Evolutionary conservation across 2,113 vertebrate genomes (phyloP), one percentile per base, ranked within the genome.

Genomic region (Ptyas mucosa): DNA sequence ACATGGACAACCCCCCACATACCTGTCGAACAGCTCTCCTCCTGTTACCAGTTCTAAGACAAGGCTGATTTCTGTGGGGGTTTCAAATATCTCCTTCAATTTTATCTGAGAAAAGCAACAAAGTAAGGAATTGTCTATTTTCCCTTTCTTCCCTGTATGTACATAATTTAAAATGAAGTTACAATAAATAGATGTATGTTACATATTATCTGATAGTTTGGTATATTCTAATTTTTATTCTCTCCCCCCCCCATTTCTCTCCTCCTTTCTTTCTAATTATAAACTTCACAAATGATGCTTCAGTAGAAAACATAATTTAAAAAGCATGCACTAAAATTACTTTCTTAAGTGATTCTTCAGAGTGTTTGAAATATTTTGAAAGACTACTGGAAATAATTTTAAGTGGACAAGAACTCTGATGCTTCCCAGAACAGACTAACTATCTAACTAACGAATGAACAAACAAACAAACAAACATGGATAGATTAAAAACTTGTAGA

Each of bases 11-110:
- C 12, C 23, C 7, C n/a, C 54, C 94, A 96, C 97, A 97, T 85
- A 99, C 98, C 98, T 98, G 97, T 99, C 98, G 96, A 99, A 99
- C 5, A 99, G 96, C 61, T 99, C 98, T 95, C 98, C 98, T 95
- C 98, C 98, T 10, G 98, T 99, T 95, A 99, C 98, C 21, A 99
- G 91, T 92, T 99, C 98, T 94, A 99, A 96, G 93, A 99, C 98
- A 95, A 99, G 98, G 93, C 98, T 99, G 96, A 99, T 99, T 97
- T 99, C 98, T 95, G 97, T 96, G 51, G 98, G 98, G 0, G 98
- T 99, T 97, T 99, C 98, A 97, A 98, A 99, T 97, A 99, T 99
- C 95, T 99, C 98, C 97, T 98, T 98, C 96, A 99, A 97, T 97
- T 98, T 99, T 96, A 99, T 99, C 98, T 99, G 94, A 87, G 95